Evolutionary conservation across 2,888 invertebrate genomes (phyloP).

Genomic region (Ischnura elegans): DNA sequence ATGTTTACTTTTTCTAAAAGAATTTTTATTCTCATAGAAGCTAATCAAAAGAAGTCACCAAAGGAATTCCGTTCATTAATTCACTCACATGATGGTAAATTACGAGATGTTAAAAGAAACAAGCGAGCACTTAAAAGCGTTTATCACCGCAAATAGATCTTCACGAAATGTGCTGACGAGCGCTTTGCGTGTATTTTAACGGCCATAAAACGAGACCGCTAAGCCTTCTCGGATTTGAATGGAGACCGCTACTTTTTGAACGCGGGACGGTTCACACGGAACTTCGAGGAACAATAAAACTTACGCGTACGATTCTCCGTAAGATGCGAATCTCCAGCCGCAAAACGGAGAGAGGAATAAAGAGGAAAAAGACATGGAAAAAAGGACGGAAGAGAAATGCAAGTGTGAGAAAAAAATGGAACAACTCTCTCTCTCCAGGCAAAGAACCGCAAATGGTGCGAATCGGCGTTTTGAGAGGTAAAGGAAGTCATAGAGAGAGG

Average conservation of each 20-base stretch:
- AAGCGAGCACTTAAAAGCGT: not conserved
- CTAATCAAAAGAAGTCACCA: too few relatives aligned
- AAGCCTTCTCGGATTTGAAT: not conserved
- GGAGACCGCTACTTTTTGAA: not conserved
- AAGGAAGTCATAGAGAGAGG: too few relatives aligned
- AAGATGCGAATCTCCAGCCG: not conserved
- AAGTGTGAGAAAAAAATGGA: not conserved
- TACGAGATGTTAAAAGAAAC: not conserved
- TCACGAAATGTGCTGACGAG: not conserved
- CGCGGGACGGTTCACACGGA: not conserved
- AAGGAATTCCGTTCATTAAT: too few relatives aligned
- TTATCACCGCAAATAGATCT: not conserved
- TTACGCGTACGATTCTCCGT: not conserved
- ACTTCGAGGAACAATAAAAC: not conserved
- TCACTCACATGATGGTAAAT: not conserved
- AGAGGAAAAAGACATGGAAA: too few relatives aligned
- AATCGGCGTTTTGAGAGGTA: too few relatives aligned
- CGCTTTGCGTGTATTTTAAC: not conserved
- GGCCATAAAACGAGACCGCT: not conserved
- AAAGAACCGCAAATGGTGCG: not conserved
- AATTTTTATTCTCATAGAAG: too few relatives aligned
- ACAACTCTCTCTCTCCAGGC: not conserved
- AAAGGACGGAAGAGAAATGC: not conserved
- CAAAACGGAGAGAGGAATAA: not conserved
- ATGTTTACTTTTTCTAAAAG: too few relatives aligned